phyloP scores from a whole-genome alignment of 2,888 invertebrate genomes.

The Stenolophus ochropezus region DNA sequence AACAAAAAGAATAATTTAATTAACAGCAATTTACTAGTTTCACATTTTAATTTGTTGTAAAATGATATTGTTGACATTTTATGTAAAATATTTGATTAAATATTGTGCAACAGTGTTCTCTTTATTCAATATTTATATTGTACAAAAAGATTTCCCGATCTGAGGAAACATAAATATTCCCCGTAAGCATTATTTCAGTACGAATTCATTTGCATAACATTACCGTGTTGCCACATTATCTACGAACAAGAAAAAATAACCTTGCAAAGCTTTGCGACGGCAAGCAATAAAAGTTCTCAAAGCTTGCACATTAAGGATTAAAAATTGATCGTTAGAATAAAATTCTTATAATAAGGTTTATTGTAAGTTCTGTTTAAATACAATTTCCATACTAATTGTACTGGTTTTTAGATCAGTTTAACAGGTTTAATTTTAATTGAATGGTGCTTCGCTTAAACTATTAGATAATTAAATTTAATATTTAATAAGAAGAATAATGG shows the following conservation, averaged over 20 bases:
- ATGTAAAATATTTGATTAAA: neutral
- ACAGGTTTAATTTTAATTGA: neutral
- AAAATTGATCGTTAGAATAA: constrained; percentile 37
- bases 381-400: neutral
- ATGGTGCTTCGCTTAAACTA: too few species aligned
- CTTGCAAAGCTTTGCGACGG: neutral
- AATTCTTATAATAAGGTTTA: constrained; percentile 9
- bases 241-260: constrained; percentile 18
- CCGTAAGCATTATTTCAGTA: constrained; percentile 4
- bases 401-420: neutral
- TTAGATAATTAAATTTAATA: too few species aligned
- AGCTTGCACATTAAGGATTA: constrained; percentile 25
- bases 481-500: too few species aligned
- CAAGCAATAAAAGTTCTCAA: constrained; percentile 21
- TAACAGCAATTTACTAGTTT: too few species aligned
- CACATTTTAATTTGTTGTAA: too few species aligned
- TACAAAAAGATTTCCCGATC: neutral
- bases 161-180: constrained; percentile 7
- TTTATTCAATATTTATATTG: neutral
- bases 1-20: too few species aligned
- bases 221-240: constrained; percentile 12
- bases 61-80: neutral
- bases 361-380: constrained; percentile 7
- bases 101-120: too few species aligned
- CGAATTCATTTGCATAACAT: constrained; percentile 32